Base-by-base conservation (phyloP, 2,888 invertebrate genomes). In the Creontiades dilutus region DNA sequence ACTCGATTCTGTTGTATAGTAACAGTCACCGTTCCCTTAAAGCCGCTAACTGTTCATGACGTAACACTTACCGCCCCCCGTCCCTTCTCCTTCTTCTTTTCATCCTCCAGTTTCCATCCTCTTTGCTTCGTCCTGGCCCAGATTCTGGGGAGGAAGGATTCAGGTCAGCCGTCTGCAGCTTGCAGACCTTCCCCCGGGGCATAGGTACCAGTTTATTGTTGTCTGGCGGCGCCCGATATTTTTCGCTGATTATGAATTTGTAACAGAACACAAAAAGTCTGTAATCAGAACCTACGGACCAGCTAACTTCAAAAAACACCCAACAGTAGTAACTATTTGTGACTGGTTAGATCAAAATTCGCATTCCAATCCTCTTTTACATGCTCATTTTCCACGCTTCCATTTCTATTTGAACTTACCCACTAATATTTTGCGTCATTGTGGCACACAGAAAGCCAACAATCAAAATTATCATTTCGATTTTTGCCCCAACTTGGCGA, bases 41-140 rank as follows among this genome's bases (percentile, higher is more conserved):
- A 68, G 23, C 23, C 68, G 68, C 68, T 68, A 68, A 68, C 68
- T 68, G 68, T 68, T 68, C 68, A 27, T 68, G 68, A 68, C 68
- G 68, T 23, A 68, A 68, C 68, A 9, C 11, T 12, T 27, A 19
- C 19, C 23, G 19, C 9, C n/a, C 9, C n/a, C 61, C n/a, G 19
- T n/a, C 61, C n/a, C 61, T 61, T 19, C 61, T 61, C 19, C 16
- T 19, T n/a, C 61, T 61, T 9, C 52, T 16, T 52, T 52, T 37
- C 37, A 37, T 37, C 37, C 52, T 52, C 16, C 52, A 14, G 13
- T 16, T 52, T 52, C 52, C 68, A 68, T 11, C 68, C 27, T 68
- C 68, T 68, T 23, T 11, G 5, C 68, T 23, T 23, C 68, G 68
- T 68, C 68, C 68, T 68, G 68, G 68, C 68, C 68, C 68, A 68